Evolutionary conservation across 1,140 invertebrate genomes (phyloP), one percentile per base, ranked within the genome.

Genomic region (Vanessa atalanta): DNA sequence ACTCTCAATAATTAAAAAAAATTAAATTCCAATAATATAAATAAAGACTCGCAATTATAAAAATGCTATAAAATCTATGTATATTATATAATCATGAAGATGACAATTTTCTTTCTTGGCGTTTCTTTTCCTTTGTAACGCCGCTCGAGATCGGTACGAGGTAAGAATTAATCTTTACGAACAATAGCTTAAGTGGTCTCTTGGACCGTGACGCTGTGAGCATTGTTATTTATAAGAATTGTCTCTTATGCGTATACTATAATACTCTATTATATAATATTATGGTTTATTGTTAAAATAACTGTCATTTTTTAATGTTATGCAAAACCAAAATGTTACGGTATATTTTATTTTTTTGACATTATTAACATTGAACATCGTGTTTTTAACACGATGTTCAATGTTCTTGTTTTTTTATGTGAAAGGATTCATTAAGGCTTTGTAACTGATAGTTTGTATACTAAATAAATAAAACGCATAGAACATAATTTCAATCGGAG

Each of bases 91-190:
- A 61, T 61, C 31, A 82, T 80, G 76, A 79, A 82, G 72, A 81
- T 83, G 80, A 80, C 77, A 78, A 67, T 57, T 63, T 57, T 67
- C 73, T 72, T 55, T 57, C 48, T 71, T 65, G 66, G 74, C 75
- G 73, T 70, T 83, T 83, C 79, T 77, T 83, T 83, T 73, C 73
- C 48, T 79, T 79, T 72, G 67, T 70, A 72, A 60, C 55, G 64
- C 68, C 68, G 60, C 65, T 69, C 72, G 69, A 72, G 72, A 79
- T 77, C 72, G 66, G 72, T 60, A 60, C 67, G 75, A 60, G 73
- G 79, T 81, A 82, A 77, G 79, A 83, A 85, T 85, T 85, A 85
- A 85, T 85, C 82, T 82, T 83, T 50, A 74, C 70, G 75, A 77
- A 81, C 80, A 79, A 80, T 78, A 71, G 78, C 51, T 72, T 82